These are phyloP conservation scores for Microtus richardsoni DNA, from an alignment of 2,113 vertebrate species.

Conservation along the genomic window DNA sequence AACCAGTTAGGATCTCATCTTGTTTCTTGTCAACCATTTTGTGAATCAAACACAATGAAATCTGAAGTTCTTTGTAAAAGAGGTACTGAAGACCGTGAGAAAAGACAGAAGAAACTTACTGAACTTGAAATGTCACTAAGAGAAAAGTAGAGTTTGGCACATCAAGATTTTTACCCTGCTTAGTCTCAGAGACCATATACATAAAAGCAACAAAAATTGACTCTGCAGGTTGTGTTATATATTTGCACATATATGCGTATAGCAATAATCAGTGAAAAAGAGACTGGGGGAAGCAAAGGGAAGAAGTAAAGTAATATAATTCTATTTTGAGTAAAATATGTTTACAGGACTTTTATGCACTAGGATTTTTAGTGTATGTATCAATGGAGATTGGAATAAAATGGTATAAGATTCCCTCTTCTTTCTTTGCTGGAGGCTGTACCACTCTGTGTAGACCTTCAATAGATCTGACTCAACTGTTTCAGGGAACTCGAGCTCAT, in stretches of 20 bases:
- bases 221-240: background rate
- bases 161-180: background rate
- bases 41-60: background rate
- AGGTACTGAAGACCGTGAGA: background rate
- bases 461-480: background rate
- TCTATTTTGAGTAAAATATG: background rate
- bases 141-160: background rate
- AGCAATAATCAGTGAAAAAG: background rate
- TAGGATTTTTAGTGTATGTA: background rate
- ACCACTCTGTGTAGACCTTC: background rate
- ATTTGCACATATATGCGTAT: background rate
- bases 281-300: too few species aligned
- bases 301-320: background rate
- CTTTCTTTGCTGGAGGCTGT: background rate
- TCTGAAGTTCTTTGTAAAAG: background rate
- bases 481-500: background rate
- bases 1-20: background rate
- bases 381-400: background rate
- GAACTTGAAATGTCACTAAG: background rate
- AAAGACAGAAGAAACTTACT: conserved; percentile 3
- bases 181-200: background rate
- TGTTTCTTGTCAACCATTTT: background rate
- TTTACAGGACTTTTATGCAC: background rate
- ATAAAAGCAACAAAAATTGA: background rate
- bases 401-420: background rate